Conservation (phyloP, 2,113 vertebrate genomes). For the Canis aureus region DNA sequence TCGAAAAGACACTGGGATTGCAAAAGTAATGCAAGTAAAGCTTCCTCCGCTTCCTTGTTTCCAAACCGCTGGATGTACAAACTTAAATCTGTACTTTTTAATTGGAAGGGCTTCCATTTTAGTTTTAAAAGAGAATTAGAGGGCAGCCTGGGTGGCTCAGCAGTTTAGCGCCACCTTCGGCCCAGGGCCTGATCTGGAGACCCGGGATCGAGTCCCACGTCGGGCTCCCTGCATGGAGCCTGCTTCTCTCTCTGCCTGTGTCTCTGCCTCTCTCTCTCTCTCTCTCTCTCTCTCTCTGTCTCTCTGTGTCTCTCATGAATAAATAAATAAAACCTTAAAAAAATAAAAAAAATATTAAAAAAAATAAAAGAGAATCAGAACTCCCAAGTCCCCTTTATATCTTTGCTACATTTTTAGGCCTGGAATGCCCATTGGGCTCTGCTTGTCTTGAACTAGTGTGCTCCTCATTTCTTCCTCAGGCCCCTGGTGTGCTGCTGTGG, state of each 20-base stretch:
- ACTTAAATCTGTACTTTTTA: slow-evolving; percentile 27
- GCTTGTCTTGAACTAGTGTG: neutral
- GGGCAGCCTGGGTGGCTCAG: too few species aligned
- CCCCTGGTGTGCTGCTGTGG: neutral
- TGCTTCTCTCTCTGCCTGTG: too few species aligned
- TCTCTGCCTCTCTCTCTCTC: too few species aligned
- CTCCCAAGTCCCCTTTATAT: neutral
- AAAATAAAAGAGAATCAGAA: neutral
- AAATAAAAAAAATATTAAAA: too few species aligned
- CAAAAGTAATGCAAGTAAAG: neutral
- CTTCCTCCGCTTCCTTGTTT: neutral
- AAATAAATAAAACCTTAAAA: too few species aligned
- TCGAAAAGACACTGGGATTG: neutral
- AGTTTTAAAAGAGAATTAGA: neutral
- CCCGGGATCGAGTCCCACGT: too few species aligned
- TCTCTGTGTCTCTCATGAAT: too few species aligned
- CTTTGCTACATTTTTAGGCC: neutral
- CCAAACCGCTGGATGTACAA: neutral
- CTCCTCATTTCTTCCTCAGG: neutral
- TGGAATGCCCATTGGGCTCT: neutral
- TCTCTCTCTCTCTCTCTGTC: too few species aligned
- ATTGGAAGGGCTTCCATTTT: neutral
- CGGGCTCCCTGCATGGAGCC: too few species aligned
- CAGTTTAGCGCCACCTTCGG: too few species aligned
- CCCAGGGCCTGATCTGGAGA: too few species aligned